A percentile compares a stretch with the other conserved stretches of the same genome.
Evolutionary conservation across 2,113 vertebrate species (phyloP).

Genomic region (Oxygymnocypris stewartii): DNA sequence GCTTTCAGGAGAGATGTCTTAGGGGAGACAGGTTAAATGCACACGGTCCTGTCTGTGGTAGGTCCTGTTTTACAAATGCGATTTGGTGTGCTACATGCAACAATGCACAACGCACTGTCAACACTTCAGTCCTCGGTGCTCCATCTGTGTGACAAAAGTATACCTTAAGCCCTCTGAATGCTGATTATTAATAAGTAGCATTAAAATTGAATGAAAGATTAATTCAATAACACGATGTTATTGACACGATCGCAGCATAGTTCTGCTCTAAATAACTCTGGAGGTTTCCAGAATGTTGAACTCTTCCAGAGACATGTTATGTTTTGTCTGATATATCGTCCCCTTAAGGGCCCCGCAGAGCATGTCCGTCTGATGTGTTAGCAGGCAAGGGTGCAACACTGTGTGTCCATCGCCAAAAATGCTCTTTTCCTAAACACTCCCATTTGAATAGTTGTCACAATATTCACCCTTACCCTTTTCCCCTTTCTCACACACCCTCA

Average conservation of each 20-base stretch:
- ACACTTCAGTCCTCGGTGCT: conserved; percentile 17
- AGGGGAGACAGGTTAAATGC: conserved; percentile 10
- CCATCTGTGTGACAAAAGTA: conserved; percentile 9
- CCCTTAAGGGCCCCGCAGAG: conserved; percentile 43
- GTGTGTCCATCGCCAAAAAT: conserved; percentile 57
- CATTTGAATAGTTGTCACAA: not conserved
- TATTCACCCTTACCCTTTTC: not conserved
- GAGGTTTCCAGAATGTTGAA: conserved; percentile 31
- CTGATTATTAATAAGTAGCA: not conserved
- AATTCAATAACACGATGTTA: conserved; percentile 40
- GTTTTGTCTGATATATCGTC: conserved; percentile 51
- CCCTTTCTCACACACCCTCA: not conserved
- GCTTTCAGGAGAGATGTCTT: conserved; percentile 29
- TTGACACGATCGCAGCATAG: conserved; percentile 10
- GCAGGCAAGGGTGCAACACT: conserved; percentile 62
- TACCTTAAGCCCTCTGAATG: not conserved
- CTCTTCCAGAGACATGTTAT: conserved; percentile 61
- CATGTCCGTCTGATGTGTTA: conserved; percentile 59
- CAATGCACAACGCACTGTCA: conserved; percentile 18
- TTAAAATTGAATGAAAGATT: conserved; percentile 16
- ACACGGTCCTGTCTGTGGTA: not conserved
- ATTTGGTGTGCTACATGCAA: not conserved
- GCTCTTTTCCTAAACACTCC: not conserved
- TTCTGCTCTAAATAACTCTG: conserved; percentile 25
- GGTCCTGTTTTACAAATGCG: conserved; percentile 10